Evolutionary conservation across 2,113 vertebrate species (phyloP), one percentile per base, ranked within the genome.

Genomic region (Genyomyrus donnyi): DNA sequence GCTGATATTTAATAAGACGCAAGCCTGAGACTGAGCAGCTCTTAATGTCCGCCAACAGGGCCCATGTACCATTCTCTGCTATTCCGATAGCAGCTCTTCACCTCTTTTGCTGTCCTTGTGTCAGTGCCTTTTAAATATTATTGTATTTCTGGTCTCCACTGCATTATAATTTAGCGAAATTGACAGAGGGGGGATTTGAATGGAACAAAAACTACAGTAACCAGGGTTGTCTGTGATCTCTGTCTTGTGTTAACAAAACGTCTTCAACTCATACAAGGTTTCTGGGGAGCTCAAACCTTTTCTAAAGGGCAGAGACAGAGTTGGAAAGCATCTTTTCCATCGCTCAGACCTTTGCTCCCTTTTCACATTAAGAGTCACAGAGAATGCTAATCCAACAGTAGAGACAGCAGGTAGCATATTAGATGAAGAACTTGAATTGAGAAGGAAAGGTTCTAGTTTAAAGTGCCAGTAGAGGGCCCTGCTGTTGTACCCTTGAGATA

Each of bases 401-500:
- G 39, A 42, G 74, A 42, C 13, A 80, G 74, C 31, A 39, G 70
- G 70, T 39, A 77, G 70, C 11, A 39, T 77, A 77, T 77, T 35
- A 35, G 74, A 80, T 80, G 1, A 42, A 42, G 74, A 80, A 80
- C 35, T 80, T 19, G 39, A 70, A 80, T 42, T 80, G 35, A 80
- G 70, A 77, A 35, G 31, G n/a, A 80, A 80, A 80, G 35, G 74
- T 80, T 80, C 74, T 80, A 39, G 74, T 80, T 39, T 19, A 42
- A 42, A 39, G 74, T 80, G 74, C 74, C 74, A 80, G 74, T 80
- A 80, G 74, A 80, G 74, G 74, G 74, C 74, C 74, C 74, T 80
- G 74, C 74, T 80, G 74, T 80, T 80, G 74, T 80, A 80, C 74
- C 74, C 74, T 80, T 42, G 74, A 80, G 74, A 80, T 80, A 42